Base-by-base conservation (phyloP, 2,797 vertebrate genomes). In the Platalea minor region DNA sequence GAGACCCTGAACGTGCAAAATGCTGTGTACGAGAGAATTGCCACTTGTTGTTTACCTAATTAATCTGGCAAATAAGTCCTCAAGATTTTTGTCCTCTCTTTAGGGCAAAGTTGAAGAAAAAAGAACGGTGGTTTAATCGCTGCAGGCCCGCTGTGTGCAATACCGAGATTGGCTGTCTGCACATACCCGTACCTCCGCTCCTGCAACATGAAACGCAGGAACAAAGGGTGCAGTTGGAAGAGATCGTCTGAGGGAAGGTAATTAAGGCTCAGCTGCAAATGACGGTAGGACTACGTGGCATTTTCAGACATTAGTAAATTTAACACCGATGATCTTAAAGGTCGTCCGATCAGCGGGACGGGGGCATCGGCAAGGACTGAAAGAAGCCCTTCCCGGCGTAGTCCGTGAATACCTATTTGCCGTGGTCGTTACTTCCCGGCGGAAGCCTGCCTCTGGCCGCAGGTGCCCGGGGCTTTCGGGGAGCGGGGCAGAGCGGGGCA, bases 371-470 rank as follows among this genome's bases (percentile, higher is more conserved):
- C 31, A 24, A 25, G 35, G 41, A 7, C 0, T 8, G 20, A 9
- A 9, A 43, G 20, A 29, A 37, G 19, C 23, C n/a, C 24, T 35
- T 39, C 17, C 46, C 21, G 20, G 10, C 54, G 24, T 1, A 2
- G 24, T 1, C 60, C 21, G 29, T 13, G 46, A 16, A 9, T 11
- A 25, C 18, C 8, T 8, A 14, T 4, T 20, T 8, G 54, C n/a
- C 7, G 57, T 1, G 11, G 17, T 1, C 57, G 45, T 25, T 23
- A 6, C 16, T 17, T 24, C 2, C 64, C 33, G 39, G 6, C 24
- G 0, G n/a, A 4, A 7, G 6, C 13, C 53, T 2, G 17, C 23
- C 20, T 3, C 3, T 1, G 18, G 5, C 5, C 10, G 7, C 35
- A 9, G 33, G 3, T 4, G 37, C 10, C 28, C 26, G 1, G 4